These are phyloP conservation scores for Benitochromis conjunctus DNA, from an alignment of 2,113 vertebrate genomes.

Conservation along the genomic window DNA sequence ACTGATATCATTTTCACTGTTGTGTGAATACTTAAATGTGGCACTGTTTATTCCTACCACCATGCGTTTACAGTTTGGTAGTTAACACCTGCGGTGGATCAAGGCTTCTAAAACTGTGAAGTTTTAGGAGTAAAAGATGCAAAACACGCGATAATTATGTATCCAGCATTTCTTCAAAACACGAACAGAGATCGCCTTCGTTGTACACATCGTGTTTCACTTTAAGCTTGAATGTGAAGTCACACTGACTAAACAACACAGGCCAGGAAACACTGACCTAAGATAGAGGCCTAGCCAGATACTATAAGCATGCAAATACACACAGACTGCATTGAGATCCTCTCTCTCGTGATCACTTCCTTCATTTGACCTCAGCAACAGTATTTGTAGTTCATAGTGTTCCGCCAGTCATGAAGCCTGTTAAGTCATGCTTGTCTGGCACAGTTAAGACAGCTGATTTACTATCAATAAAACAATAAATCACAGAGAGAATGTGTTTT, in stretches of 20 bases:
- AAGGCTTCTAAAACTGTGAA: neutral
- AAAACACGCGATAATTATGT: neutral
- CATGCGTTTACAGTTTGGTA: neutral
- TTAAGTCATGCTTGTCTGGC: conserved; percentile 70
- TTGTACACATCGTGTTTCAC: neutral
- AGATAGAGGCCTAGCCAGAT: neutral
- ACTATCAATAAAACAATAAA: conserved; percentile 63
- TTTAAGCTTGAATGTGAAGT: neutral
- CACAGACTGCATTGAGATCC: neutral
- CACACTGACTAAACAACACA: neutral
- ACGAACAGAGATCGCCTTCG: neutral
- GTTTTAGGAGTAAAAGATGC: neutral
- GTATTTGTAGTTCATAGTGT: conserved; percentile 33
- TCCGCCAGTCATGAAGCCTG: conserved; percentile 55
- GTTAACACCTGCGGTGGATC: neutral
- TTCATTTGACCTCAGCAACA: conserved; percentile 6
- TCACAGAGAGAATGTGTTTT: conserved; percentile 32
- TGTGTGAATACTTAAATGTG: neutral
- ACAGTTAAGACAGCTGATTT: conserved; percentile 71
- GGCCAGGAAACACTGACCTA: conserved; percentile 1
- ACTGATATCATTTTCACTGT: neutral
- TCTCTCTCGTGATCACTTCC: neutral
- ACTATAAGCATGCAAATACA: neutral
- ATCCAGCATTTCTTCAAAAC: neutral
- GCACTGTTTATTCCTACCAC: neutral